phyloP scores from a whole-genome alignment of 1,140 invertebrate species.

The Cardiocondyla obscurior region DNA sequence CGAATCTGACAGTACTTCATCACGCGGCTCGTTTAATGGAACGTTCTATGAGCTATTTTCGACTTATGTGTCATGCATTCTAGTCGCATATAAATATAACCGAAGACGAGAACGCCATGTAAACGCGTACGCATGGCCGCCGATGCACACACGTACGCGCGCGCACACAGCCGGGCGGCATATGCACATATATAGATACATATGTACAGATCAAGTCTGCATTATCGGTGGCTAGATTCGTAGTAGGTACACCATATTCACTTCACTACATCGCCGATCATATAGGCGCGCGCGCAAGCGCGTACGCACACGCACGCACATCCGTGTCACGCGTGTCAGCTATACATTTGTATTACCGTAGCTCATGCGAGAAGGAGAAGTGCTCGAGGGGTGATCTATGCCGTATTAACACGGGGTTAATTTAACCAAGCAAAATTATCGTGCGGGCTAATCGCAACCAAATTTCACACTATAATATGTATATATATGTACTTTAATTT shows the following conservation, averaged over 20 bases:
- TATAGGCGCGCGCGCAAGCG: background rate
- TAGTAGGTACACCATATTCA: slow-evolving; percentile 7
- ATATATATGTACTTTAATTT: slow-evolving; percentile 4
- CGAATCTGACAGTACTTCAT: slow-evolving; percentile 69
- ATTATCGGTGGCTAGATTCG: slow-evolving; percentile 6
- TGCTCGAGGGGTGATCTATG: slow-evolving; percentile 37
- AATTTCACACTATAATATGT: slow-evolving; percentile 24
- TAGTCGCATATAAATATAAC: slow-evolving; percentile 73
- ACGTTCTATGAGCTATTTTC: slow-evolving; percentile 73
- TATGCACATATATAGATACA: background rate
- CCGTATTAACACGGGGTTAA: slow-evolving; percentile 57
- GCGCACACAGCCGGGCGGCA: too few relatives aligned
- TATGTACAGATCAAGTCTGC: slow-evolving; percentile 18
- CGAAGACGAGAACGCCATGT: slow-evolving; percentile 2
- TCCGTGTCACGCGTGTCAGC: background rate
- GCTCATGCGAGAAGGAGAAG: slow-evolving; percentile 46
- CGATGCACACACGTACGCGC: background rate
- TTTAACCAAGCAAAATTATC: slow-evolving; percentile 56
- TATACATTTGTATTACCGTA: slow-evolving; percentile 35
- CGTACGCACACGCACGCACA: background rate
- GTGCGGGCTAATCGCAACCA: slow-evolving; percentile 20
- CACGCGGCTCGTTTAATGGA: slow-evolving; percentile 73
- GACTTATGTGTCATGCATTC: slow-evolving; percentile 75
- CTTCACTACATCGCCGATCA: slow-evolving; percentile 4
- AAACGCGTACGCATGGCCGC: background rate